These are phyloP conservation scores for Rhinolophus sinicus DNA, from an alignment of 2,113 vertebrate genomes.

Conservation along the genomic window DNA sequence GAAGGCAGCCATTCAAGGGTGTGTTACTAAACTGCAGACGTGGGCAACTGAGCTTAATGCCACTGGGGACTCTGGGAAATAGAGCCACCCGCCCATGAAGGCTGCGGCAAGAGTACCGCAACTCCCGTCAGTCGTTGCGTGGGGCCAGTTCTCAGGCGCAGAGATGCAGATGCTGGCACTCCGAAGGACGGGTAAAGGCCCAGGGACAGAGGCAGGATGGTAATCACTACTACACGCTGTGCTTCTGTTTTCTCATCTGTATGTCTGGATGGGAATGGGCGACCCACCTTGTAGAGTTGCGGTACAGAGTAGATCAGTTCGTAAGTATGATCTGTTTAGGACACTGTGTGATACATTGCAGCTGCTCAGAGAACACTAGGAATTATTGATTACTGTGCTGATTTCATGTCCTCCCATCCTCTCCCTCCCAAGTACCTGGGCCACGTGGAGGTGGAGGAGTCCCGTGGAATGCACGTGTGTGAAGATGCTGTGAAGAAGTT, in stretches of 20 bases:
- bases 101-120: neutral
- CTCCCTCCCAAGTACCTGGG: slow-evolving; percentile 90
- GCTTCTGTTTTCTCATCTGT: neutral
- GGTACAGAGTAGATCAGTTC: neutral
- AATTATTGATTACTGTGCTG: neutral
- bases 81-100: neutral
- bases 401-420: neutral
- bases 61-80: neutral
- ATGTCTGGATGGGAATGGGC: neutral
- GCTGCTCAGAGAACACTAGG: neutral
- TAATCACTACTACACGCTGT: rapidly evolving
- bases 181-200: neutral
- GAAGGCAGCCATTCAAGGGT: neutral
- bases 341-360: rapidly evolving
- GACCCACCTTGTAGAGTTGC: neutral
- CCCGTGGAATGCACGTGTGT: slow-evolving; percentile 95
- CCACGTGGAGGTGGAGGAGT: slow-evolving; percentile 95
- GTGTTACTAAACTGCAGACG: neutral
- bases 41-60: neutral
- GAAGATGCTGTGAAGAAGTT: slow-evolving; percentile 96
- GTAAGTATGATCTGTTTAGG: rapidly evolving
- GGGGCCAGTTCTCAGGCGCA: neutral
- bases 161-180: neutral
- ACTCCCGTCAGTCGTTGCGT: neutral
- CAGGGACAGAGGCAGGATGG: neutral